phyloP scores from a whole-genome alignment of 64 coral and sea anemone species.

The Catalaphyllia jardinei region DNA sequence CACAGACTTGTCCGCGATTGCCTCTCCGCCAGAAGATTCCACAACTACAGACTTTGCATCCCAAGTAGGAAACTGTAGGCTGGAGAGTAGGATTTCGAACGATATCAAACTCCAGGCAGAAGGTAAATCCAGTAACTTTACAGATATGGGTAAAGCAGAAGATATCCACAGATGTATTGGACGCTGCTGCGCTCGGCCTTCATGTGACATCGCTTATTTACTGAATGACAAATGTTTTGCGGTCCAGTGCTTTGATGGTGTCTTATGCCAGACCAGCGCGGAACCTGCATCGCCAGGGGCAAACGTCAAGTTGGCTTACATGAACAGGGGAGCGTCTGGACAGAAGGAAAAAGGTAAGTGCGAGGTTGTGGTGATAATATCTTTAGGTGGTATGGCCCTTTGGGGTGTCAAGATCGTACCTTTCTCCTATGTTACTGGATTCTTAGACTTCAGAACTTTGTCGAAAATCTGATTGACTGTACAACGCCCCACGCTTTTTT shows the following conservation, averaged over 20 bases:
- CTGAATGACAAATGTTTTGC: constrained; percentile 87
- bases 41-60: constrained; percentile 10
- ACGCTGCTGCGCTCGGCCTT: constrained; percentile 75
- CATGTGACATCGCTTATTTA: constrained; percentile 95
- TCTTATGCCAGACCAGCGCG: constrained; percentile 78
- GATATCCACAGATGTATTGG: constrained; percentile 71
- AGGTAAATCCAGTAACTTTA: constrained; percentile 59
- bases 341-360: constrained; percentile 83
- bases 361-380: too few relatives aligned
- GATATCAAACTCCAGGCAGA: constrained; percentile 62
- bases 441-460: too few relatives aligned
- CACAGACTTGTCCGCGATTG: constrained; percentile 1
- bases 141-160: constrained; percentile 64
- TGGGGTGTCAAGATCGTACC: too few relatives aligned
- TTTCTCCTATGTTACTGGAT: too few relatives aligned
- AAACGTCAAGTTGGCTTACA: constrained; percentile 87
- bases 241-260: constrained; percentile 90
- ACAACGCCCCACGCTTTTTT: too few relatives aligned
- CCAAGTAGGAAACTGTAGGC: constrained; percentile 21
- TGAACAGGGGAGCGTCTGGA: constrained; percentile 67
- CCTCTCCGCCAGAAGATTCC: constrained; percentile 18
- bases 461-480: too few relatives aligned
- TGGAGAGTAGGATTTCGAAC: constrained; percentile 62
- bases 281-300: constrained; percentile 61
- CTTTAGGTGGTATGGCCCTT: too few relatives aligned